Evolutionary conservation across 2,797 vertebrate genomes (phyloP), one percentile per base, ranked within the genome.

Genomic region (Enteromius fasciolatus): DNA sequence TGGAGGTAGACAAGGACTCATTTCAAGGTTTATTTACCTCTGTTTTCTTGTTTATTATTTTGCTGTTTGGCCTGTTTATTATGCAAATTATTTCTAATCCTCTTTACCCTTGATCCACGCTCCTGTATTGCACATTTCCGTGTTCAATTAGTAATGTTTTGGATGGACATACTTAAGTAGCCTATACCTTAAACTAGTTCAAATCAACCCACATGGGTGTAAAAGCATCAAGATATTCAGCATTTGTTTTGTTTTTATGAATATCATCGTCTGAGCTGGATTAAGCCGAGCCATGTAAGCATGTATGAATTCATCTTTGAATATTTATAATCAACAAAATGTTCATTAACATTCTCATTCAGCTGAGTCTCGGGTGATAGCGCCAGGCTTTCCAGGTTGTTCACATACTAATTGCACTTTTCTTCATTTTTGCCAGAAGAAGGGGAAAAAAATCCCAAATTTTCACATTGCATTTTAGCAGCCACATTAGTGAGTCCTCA

Each of bases 11-110:
- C 91, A 92, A 92, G 90, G 90, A 92, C 90, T 93, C 86, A 83
- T 87, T 89, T 91, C 90, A 93, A 91, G 90, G 90, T 94, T 94
- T 94, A 88, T 94, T 92, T 92, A 90, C 88, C 64, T 89, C 66
- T 64, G 61, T 64, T 89, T 89, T 57, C 63, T 61, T 87, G 75
- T 77, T 78, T 31, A n/a, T 77, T 81, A 14, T 46, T 73, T 75
- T 74, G 64, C 67, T 88, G 86, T 91, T 89, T 87, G 84, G 81
- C 86, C 85, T 90, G 86, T 93, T 93, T 90, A 90, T 91, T 90
- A 92, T 93, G 90, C 89, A 92, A 90, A 93, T 90, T 61, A 83
- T 39, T 66, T 73, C 86, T 92, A 93, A 94, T 93, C 90, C 90
- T 81, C 86, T 92, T 88, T 89, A 91, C 84, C 92, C 90, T 92